Conservation (phyloP, 23 tunicate genomes). For the Diplosoma virens region DNA sequence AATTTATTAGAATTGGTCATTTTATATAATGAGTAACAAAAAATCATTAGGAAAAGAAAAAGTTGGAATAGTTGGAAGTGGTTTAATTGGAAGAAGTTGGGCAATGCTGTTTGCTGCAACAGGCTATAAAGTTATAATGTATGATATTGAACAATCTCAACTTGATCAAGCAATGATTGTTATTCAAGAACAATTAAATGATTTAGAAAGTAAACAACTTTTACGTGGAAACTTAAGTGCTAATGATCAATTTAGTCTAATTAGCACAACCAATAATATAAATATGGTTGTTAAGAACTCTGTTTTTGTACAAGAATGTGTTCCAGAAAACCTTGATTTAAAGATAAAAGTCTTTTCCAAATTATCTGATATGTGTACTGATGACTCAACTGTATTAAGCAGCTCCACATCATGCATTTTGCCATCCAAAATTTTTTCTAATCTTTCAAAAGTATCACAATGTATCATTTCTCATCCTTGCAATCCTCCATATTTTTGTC, state of each 20-base stretch:
- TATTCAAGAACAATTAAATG: slow-evolving; percentile 44
- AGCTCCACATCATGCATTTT: slow-evolving; percentile 89
- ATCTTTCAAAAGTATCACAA: slow-evolving; percentile 51
- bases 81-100: slow-evolving; percentile 95
- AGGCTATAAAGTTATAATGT: slow-evolving; percentile 78
- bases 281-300: slow-evolving; percentile 62
- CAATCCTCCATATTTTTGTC: slow-evolving; percentile 91
- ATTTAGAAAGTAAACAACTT: slow-evolving; percentile 55
- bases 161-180: slow-evolving; percentile 45
- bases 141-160: slow-evolving; percentile 61
- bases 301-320: slow-evolving; percentile 91
- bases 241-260: slow-evolving; percentile 59
- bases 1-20: too few species aligned
- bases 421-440: slow-evolving; percentile 75
- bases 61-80: slow-evolving; percentile 58
- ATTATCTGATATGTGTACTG: slow-evolving; percentile 45
- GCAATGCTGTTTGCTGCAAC: slow-evolving; percentile 97
- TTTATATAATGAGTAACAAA: not conserved
- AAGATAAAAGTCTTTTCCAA: slow-evolving; percentile 67
- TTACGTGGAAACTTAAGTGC: slow-evolving; percentile 71
- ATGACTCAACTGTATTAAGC: slow-evolving; percentile 57
- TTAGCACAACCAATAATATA: slow-evolving; percentile 47
- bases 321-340: slow-evolving; percentile 84
- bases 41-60: not conserved
- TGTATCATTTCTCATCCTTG: slow-evolving; percentile 94